phyloP scores from a whole-genome alignment of 1,140 invertebrate genomes.

The Tetragonula clypearis region DNA sequence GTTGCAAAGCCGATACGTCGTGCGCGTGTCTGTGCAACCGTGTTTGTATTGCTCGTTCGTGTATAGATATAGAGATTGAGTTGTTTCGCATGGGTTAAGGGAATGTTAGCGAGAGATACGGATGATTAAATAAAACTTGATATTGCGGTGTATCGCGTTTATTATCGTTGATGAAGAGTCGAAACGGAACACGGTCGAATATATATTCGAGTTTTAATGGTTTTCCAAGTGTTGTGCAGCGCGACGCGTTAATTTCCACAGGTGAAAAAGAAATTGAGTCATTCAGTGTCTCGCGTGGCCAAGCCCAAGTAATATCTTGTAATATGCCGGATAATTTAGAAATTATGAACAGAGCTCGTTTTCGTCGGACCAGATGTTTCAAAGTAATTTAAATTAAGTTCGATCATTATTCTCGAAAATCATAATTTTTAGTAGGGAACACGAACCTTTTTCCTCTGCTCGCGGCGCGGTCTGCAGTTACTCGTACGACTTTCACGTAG shows the following conservation, averaged over 20 bases:
- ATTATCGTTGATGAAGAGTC: neutral
- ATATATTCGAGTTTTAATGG: neutral
- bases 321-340: neutral
- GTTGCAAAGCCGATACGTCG: neutral
- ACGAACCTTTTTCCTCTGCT: conserved; percentile 5
- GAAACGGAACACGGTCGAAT: neutral
- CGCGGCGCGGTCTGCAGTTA: conserved; percentile 64
- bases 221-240: neutral
- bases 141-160: neutral
- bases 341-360: neutral
- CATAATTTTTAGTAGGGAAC: conserved; percentile 26
- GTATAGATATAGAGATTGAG: neutral
- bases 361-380: too few species aligned
- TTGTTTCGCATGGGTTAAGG: neutral
- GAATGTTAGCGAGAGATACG: neutral
- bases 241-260: too few species aligned
- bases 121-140: conserved; percentile 10
- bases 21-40: too few species aligned
- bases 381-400: neutral
- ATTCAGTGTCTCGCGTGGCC: neutral
- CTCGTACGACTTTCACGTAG: conserved; percentile 74
- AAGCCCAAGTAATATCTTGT: neutral
- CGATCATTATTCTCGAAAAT: conserved; percentile 8
- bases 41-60: neutral
- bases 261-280: neutral